phyloP scores from a whole-genome alignment of 2,113 vertebrate species.

The Pristiophorus japonicus region DNA sequence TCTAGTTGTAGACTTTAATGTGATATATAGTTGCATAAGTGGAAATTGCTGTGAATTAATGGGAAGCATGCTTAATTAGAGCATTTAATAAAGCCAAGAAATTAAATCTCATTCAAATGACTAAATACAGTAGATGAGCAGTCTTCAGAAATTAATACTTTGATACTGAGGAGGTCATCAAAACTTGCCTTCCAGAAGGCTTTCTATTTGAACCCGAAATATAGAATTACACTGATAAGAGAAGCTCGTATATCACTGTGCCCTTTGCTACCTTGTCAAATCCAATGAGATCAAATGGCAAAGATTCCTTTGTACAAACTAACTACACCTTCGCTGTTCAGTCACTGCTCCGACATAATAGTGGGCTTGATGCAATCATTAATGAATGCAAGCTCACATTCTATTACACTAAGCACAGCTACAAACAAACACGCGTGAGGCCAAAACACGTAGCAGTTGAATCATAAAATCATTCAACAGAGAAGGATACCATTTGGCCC shows the following conservation, averaged over 20 bases:
- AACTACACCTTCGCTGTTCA: background rate
- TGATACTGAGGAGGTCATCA: background rate
- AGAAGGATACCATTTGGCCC: background rate
- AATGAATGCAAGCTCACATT: background rate
- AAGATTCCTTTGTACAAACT: background rate
- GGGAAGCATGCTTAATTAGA: background rate
- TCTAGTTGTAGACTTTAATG: background rate
- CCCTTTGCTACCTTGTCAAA: background rate
- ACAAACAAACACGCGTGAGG: background rate
- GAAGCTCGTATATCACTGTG: background rate
- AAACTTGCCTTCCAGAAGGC: background rate
- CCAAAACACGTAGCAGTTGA: background rate
- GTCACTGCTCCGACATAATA: background rate
- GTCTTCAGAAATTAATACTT: background rate
- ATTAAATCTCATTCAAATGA: background rate
- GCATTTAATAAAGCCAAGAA: background rate
- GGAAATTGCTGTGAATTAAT: background rate
- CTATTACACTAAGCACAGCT: background rate
- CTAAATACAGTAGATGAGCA: background rate
- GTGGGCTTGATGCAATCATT: background rate
- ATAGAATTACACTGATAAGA: background rate
- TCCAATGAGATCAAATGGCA: background rate
- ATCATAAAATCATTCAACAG: background rate
- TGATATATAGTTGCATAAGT: background rate
- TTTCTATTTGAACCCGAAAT: background rate